Percentiles rank a stretch among this genome's conserved stretches.
Conservation (phyloP, 2,797 vertebrate genomes). For the Epinephelus awoara region DNA sequence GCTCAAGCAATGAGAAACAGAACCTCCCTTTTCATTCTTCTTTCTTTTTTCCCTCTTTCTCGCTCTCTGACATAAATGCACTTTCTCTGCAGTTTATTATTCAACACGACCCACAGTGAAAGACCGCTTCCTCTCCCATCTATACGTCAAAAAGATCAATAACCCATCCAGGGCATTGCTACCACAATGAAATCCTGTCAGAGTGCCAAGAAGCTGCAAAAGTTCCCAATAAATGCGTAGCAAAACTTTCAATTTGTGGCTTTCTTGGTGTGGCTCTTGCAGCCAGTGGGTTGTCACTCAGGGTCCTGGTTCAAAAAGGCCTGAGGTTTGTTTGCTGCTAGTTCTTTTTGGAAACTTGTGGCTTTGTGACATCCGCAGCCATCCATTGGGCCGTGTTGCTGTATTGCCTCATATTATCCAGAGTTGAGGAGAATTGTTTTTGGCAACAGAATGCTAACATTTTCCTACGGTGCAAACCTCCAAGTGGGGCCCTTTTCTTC, state of each 20-base stretch:
- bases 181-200: conserved; percentile 77
- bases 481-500: conserved; percentile 79
- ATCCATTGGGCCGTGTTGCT: conserved; percentile 83
- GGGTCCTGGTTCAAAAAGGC: conserved; percentile 80
- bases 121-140: conserved; percentile 70
- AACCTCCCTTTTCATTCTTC: conserved; percentile 41
- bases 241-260: conserved; percentile 88
- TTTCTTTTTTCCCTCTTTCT: conserved; percentile 15
- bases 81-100: conserved; percentile 76
- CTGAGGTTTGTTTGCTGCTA: conserved; percentile 87
- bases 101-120: conserved; percentile 60
- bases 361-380: conserved; percentile 87
- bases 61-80: conserved; percentile 57
- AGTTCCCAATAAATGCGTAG: conserved; percentile 86
- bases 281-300: conserved; percentile 87
- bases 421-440: conserved; percentile 87
- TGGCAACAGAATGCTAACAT: conserved; percentile 84
- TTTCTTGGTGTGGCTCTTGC: conserved; percentile 84
- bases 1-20: conserved; percentile 69
- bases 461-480: conserved; percentile 82
- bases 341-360: conserved; percentile 90
- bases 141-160: conserved; percentile 80
- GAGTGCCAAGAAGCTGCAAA: conserved; percentile 80
- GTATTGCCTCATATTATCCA: conserved; percentile 89
- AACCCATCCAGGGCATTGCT: conserved; percentile 66